phyloP scores from a whole-genome alignment of 1,140 invertebrate genomes.

The Wasmannia auropunctata region DNA sequence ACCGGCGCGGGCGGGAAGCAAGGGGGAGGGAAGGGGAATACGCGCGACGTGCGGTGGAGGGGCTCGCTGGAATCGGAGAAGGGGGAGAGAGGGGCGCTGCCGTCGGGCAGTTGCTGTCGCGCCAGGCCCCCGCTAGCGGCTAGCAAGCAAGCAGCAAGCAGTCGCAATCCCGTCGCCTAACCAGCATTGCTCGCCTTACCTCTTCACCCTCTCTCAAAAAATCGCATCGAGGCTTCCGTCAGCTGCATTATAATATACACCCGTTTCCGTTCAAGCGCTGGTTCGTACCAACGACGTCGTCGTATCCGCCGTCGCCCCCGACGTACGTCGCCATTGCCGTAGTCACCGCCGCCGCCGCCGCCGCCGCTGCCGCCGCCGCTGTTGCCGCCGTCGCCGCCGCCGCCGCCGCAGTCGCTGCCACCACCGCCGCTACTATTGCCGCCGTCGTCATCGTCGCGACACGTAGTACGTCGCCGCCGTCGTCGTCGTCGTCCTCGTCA shows the following conservation, averaged over 20 bases:
- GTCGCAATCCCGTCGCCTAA: slow-evolving; percentile 84
- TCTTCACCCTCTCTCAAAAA: slow-evolving; percentile 81
- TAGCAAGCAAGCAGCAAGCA: slow-evolving; percentile 79
- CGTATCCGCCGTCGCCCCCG: slow-evolving; percentile 57
- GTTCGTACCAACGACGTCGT: slow-evolving; percentile 61
- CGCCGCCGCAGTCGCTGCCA: slow-evolving; percentile 36
- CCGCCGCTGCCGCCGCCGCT: slow-evolving; percentile 44
- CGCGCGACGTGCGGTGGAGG: slow-evolving; percentile 9
- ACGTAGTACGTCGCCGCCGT: slow-evolving; percentile 76
- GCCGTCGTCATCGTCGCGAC: slow-evolving; percentile 69
- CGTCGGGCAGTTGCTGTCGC: slow-evolving; percentile 81
- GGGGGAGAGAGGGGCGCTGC: slow-evolving; percentile 76
- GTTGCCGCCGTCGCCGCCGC: slow-evolving; percentile 42
- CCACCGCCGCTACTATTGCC: slow-evolving; percentile 46
- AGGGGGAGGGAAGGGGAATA: slow-evolving; percentile 14
- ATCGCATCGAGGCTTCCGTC: slow-evolving; percentile 81
- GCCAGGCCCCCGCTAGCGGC: slow-evolving; percentile 79
- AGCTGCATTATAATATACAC: slow-evolving; percentile 76
- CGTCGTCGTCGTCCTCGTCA: slow-evolving; percentile 50
- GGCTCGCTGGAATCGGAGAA: slow-evolving; percentile 46
- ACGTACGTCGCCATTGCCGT: slow-evolving; percentile 67
- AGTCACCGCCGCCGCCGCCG: slow-evolving; percentile 44
- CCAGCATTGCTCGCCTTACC: slow-evolving; percentile 83
- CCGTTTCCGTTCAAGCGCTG: slow-evolving; percentile 70
- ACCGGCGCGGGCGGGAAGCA: slow-evolving; percentile 13